phyloP scores from a whole-genome alignment of 1,140 invertebrate species.

The Pomacea maculata region DNA sequence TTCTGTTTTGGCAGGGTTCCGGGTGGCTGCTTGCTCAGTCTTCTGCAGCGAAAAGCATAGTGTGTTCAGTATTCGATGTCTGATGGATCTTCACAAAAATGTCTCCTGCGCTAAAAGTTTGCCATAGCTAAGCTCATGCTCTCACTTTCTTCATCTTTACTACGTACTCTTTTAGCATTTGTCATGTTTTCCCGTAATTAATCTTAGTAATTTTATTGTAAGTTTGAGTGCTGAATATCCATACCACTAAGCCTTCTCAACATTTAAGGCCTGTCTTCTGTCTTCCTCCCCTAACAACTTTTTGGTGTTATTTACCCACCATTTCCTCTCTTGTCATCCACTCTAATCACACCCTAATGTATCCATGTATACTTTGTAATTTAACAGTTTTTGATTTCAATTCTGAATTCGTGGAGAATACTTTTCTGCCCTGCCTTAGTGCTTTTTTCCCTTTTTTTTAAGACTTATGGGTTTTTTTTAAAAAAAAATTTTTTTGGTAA shows the following conservation, averaged over 20 bases:
- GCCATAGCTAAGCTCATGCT: background rate
- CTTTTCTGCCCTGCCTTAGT: too few species aligned
- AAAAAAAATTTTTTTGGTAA: too few species aligned
- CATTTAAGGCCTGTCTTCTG: background rate
- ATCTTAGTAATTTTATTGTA: constrained; percentile 5
- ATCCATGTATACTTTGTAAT: too few species aligned
- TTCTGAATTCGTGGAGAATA: too few species aligned
- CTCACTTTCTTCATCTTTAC: background rate
- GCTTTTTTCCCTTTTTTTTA: too few species aligned
- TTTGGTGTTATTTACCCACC: background rate
- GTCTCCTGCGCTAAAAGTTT: constrained; percentile 4
- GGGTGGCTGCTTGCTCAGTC: background rate
- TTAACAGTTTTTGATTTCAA: too few species aligned
- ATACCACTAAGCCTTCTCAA: background rate
- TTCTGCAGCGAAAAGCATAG: constrained; percentile 1
- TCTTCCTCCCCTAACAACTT: background rate
- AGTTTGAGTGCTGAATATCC: background rate
- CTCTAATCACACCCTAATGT: too few species aligned
- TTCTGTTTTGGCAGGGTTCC: background rate
- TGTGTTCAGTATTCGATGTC: constrained; percentile 23
- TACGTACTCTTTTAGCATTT: too few species aligned
- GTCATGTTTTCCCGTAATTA: background rate
- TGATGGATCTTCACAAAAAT: constrained; percentile 3
- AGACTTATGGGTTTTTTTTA: too few species aligned
- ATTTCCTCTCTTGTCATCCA: too few species aligned